These are phyloP conservation scores for Pyralis farinalis DNA, from an alignment of 2,888 invertebrate species.

Conservation along the genomic window DNA sequence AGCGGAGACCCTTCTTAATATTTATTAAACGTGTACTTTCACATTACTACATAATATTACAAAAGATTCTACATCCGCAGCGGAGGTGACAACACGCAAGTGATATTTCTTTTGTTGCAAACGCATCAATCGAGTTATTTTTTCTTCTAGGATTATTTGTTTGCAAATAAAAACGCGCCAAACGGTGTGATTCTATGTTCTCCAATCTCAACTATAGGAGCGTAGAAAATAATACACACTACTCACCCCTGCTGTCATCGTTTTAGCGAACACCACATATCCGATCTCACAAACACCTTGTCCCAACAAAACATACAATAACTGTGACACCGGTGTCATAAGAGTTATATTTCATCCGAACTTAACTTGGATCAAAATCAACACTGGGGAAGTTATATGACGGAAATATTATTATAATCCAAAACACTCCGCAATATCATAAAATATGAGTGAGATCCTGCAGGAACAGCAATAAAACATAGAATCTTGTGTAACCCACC, in stretches of 20 bases:
- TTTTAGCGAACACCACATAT: conserved; percentile 63
- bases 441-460: neutral
- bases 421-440: conserved; percentile 1
- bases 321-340: conserved; percentile 39
- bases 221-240: conserved; percentile 3
- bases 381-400: conserved; percentile 10
- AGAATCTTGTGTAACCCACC: neutral
- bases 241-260: conserved; percentile 71
- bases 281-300: conserved; percentile 52
- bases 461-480: neutral
- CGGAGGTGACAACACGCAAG: too few species aligned
- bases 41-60: too few species aligned
- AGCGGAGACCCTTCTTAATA: too few species aligned
- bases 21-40: too few species aligned
- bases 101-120: too few species aligned
- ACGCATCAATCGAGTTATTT: too few species aligned
- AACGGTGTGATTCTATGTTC: too few species aligned
- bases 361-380: conserved; percentile 26
- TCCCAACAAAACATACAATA: conserved; percentile 57
- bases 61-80: too few species aligned
- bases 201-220: too few species aligned
- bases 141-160: too few species aligned
- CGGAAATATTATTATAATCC: conserved; percentile 2
- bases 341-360: conserved; percentile 49
- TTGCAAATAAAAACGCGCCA: too few species aligned